Evolutionary conservation across 2,797 vertebrate genomes (phyloP), one percentile per base, ranked within the genome.

Genomic region (Sebastes taczanowskii): DNA sequence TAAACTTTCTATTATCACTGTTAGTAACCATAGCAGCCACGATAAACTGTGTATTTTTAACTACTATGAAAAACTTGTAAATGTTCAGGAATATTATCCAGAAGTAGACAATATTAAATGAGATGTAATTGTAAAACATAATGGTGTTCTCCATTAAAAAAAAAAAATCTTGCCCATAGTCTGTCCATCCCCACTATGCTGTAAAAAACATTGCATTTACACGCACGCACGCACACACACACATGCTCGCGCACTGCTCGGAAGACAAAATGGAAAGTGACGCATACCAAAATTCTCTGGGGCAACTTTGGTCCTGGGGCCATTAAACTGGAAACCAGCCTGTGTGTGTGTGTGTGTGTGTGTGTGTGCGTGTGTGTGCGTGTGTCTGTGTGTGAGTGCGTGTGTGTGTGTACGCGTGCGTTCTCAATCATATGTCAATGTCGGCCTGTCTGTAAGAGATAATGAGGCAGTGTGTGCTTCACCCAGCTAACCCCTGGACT

Each of bases 391-490:
- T 62, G 34, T 64, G 16, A 1, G 59, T n/a, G 29, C 0, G 61
- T 16, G 59, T 60, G 49, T 23, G 68, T 30, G 10, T 38, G 32
- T 38, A 20, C n/a, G 71, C 25, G 55, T 9, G 66, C 63, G 42
- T 49, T 14, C n/a, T 38, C n/a, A 22, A 63, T 27, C 38, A 53
- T 74, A 73, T 82, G 84, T 90, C 79, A 65, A 14, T 76, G 79
- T 80, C 11, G 10, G 65, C 68, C 66, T 85, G 78, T 81, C 56
- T 85, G 55, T 74, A 34, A 27, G 71, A 85, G 83, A 88, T 88
- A 90, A 92, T 88, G 80, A 89, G 85, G 75, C 78, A 72, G 81
- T 82, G 78, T 83, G 76, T 59, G 77, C 62, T 81, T 81, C 77
- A 83, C 74, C 80, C 80, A 16, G 84, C 71, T 80, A 58, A 85